Percentiles rank a stretch among this genome's conserved stretches.
These are phyloP conservation scores for Eretmochelys imbricata DNA, from an alignment of 2,113 vertebrate species.

Conservation along the genomic window DNA sequence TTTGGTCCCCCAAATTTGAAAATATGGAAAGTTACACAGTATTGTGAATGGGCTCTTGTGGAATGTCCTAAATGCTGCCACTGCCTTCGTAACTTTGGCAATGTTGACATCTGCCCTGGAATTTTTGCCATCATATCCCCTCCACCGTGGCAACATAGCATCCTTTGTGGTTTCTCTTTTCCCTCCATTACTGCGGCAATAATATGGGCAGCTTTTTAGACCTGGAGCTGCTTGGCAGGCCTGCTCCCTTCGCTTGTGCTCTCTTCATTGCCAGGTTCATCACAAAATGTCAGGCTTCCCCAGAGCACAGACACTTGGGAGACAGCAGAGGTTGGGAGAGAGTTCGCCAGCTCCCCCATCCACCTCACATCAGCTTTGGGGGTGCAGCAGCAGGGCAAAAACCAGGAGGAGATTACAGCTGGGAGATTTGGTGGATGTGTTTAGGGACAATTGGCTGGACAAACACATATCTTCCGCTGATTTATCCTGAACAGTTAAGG, in stretches of 20 bases:
- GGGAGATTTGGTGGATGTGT: not conserved
- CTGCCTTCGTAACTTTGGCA: not conserved
- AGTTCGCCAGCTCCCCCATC: not conserved
- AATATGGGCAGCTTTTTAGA: not conserved
- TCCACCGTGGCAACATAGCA: not conserved
- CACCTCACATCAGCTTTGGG: not conserved
- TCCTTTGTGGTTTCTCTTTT: conserved; percentile 6
- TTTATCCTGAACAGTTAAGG: not conserved
- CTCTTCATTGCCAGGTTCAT: not conserved
- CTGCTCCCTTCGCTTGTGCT: not conserved
- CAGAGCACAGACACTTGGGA: not conserved
- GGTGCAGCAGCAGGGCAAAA: not conserved
- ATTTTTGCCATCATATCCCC: not conserved
- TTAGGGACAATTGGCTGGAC: not conserved
- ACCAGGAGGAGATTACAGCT: not conserved
- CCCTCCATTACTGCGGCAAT: not conserved
- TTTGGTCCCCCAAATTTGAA: not conserved
- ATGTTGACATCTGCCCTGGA: not conserved
- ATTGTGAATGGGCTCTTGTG: not conserved
- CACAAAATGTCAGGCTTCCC: not conserved
- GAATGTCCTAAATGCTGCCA: not conserved
- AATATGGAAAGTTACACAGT: not conserved
- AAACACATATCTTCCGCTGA: not conserved
- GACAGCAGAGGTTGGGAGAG: not conserved
- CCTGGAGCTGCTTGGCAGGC: not conserved